Conservation (phyloP, 2,113 vertebrate genomes). For the Alligator mississippiensis region DNA sequence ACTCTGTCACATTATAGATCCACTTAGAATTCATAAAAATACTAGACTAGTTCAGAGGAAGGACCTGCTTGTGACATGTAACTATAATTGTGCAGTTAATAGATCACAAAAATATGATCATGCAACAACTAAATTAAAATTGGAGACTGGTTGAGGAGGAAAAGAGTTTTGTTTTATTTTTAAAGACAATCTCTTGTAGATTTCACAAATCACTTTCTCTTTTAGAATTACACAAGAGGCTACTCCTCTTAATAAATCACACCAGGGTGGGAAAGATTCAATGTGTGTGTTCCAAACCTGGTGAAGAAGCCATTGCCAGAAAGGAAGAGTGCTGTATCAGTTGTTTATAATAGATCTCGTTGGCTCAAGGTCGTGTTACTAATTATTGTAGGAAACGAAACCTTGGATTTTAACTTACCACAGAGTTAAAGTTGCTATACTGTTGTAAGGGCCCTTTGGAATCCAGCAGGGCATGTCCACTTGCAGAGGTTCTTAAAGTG, state of each 20-base stretch:
- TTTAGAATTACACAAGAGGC: not conserved
- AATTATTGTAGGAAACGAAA: not conserved
- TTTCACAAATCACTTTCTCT: not conserved
- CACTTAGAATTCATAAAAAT: not conserved
- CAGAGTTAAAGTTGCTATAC: constrained; percentile 75
- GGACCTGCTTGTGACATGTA: not conserved
- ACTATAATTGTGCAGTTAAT: not conserved
- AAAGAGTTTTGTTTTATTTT: not conserved
- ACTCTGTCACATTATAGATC: not conserved
- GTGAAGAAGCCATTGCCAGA: not conserved
- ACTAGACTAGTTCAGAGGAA: rapidly evolving
- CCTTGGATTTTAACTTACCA: constrained; percentile 78
- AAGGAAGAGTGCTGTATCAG: not conserved
- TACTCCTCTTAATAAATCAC: not conserved
- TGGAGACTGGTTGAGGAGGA: not conserved
- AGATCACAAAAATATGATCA: not conserved
- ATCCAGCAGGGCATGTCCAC: constrained; percentile 67
- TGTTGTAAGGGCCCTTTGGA: constrained; percentile 85
- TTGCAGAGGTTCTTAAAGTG: not conserved
- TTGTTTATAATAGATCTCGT: not conserved
- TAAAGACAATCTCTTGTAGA: not conserved
- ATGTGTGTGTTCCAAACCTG: not conserved
- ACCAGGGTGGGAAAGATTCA: not conserved
- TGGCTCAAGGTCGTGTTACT: not conserved
- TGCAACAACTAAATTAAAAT: not conserved